Evolutionary conservation across 2,113 vertebrate genomes (phyloP).

Genomic region (Egretta garzetta): DNA sequence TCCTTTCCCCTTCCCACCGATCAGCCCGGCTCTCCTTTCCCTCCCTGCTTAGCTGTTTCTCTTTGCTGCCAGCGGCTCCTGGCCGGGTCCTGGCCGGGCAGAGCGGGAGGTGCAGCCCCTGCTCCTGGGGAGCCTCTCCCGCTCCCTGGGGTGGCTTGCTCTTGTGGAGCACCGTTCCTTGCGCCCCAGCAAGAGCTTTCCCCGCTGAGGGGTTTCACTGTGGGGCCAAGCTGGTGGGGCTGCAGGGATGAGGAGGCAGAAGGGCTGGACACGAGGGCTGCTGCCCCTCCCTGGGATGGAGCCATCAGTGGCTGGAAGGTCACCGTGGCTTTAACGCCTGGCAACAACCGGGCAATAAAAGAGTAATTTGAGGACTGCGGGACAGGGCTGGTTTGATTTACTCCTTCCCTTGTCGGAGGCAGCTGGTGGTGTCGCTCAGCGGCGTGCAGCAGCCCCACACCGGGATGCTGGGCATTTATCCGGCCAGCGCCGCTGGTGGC

Average conservation of each 20-base stretch:
- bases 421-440: constrained; percentile 18
- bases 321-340: not conserved
- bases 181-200: not conserved
- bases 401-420: accelerated
- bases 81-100: accelerated
- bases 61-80: not conserved
- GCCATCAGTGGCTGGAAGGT: not conserved
- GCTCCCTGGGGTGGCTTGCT: not conserved
- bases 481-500: not conserved
- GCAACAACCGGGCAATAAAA: not conserved
- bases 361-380: not conserved
- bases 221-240: not conserved
- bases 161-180: not conserved
- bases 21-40: too few relatives aligned
- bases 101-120: not conserved
- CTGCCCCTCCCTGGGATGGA: not conserved
- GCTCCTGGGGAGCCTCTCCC: not conserved
- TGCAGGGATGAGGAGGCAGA: not conserved
- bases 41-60: not conserved
- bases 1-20: not conserved
- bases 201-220: not conserved
- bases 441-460: accelerated
- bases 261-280: accelerated
- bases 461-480: accelerated
- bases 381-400: accelerated